Percentiles rank a stretch among this genome's conserved stretches.
phyloP scores from a whole-genome alignment of 2,113 vertebrate genomes.

The Onychostruthus taczanowskii region DNA sequence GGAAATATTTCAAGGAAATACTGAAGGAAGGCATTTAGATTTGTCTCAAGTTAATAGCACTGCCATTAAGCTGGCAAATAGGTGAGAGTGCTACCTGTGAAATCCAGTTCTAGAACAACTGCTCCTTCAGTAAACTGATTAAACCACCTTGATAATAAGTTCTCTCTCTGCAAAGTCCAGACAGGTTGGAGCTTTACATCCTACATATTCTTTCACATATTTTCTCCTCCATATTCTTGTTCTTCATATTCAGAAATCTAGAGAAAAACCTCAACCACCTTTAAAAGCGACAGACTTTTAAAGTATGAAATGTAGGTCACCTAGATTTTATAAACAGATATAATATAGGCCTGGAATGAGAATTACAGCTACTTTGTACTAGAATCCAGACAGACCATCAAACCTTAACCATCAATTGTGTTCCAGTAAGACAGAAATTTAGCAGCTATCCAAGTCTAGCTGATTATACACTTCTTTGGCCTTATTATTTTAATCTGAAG shows the following conservation, averaged over 20 bases:
- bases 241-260: not conserved
- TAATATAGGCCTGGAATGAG: not conserved
- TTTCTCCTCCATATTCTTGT: not conserved
- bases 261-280: not conserved
- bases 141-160: not conserved
- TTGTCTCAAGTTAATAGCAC: not conserved
- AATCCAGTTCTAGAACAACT: not conserved
- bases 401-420: not conserved
- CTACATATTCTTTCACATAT: not conserved
- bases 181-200: not conserved
- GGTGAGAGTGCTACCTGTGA: not conserved
- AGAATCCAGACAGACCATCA: not conserved
- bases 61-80: not conserved
- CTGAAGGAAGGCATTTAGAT: not conserved
- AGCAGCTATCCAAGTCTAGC: not conserved
- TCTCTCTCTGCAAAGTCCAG: not conserved
- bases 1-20: not conserved
- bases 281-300: not conserved
- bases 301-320: not conserved
- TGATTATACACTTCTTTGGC: not conserved
- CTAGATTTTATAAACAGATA: not conserved
- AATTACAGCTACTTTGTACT: not conserved
- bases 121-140: conserved; percentile 38
- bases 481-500: not conserved
- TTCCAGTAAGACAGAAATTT: not conserved